phyloP scores from a whole-genome alignment of 2,113 vertebrate species.

The Platichthys stellatus region DNA sequence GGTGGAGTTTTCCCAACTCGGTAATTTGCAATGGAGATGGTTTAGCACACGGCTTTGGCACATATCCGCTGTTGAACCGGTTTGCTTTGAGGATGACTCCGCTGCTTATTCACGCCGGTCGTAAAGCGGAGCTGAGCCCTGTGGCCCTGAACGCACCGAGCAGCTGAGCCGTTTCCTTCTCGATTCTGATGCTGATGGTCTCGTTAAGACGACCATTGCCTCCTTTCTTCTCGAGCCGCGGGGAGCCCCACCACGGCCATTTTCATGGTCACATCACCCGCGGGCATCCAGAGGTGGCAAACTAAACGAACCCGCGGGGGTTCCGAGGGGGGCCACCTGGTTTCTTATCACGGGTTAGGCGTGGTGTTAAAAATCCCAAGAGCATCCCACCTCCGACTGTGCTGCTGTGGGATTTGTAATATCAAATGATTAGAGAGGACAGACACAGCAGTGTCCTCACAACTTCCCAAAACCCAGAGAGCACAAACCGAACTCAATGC shows the following conservation, averaged over 20 bases:
- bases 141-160: conserved; percentile 61
- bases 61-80: conserved; percentile 65
- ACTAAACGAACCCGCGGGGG: conserved; percentile 80
- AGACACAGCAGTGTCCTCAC: not conserved
- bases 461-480: too few relatives aligned
- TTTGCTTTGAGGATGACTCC: conserved; percentile 77
- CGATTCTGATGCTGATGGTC: conserved; percentile 86
- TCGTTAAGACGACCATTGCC: conserved; percentile 76
- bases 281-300: conserved; percentile 81
- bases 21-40: conserved; percentile 81
- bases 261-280: conserved; percentile 84
- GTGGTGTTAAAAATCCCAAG: conserved; percentile 66
- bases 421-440: conserved; percentile 10
- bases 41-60: conserved; percentile 63
- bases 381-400: conserved; percentile 49
- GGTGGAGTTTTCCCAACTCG: conserved; percentile 65
- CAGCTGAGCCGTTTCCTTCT: conserved; percentile 82
- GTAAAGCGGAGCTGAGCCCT: conserved; percentile 54
- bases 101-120: conserved; percentile 56
- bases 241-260: conserved; percentile 79
- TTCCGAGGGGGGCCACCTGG: conserved; percentile 45
- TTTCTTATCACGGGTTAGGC: conserved; percentile 69
- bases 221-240: conserved; percentile 69
- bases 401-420: conserved; percentile 30
- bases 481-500: not conserved